A percentile compares a stretch with the other conserved stretches of the same genome.
Conservation (phyloP, 2,888 invertebrate species). For the Drosophila pullipes region DNA sequence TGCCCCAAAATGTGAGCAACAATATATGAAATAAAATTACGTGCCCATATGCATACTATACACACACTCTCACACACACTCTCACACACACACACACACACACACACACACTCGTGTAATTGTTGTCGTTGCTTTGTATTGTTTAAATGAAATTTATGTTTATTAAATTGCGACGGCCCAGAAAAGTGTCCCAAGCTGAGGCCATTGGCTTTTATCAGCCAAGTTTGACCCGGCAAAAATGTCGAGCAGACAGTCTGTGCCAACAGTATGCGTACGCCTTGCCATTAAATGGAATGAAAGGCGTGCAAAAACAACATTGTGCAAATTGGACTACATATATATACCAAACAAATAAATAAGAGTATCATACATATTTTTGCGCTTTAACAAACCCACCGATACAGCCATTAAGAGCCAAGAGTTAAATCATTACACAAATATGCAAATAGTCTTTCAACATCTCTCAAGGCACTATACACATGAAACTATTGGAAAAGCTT, state of each 20-base stretch:
- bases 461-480: neutral
- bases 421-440: neutral
- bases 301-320: neutral
- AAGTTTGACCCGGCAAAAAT: conserved; percentile 16
- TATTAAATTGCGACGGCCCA: conserved; percentile 69
- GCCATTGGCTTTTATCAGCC: conserved; percentile 51
- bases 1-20: conserved; percentile 43
- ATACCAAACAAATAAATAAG: conserved; percentile 1
- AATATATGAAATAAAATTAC: conserved; percentile 65
- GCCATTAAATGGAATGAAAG: conserved; percentile 9
- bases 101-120: conserved; percentile 29
- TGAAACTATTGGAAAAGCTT: neutral
- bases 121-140: conserved; percentile 50
- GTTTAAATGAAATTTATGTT: conserved; percentile 73
- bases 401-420: conserved; percentile 8
- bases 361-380: neutral
- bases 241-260: conserved; percentile 10
- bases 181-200: conserved; percentile 45
- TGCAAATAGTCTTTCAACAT: neutral
- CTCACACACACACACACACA: neutral
- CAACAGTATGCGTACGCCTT: conserved; percentile 9
- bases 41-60: conserved; percentile 51
- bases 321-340: neutral
- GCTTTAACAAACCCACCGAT: neutral
- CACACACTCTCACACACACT: conserved; percentile 4